Evolutionary conservation across 1,140 invertebrate species (phyloP).

Genomic region (Macrostomum lignano): DNA sequence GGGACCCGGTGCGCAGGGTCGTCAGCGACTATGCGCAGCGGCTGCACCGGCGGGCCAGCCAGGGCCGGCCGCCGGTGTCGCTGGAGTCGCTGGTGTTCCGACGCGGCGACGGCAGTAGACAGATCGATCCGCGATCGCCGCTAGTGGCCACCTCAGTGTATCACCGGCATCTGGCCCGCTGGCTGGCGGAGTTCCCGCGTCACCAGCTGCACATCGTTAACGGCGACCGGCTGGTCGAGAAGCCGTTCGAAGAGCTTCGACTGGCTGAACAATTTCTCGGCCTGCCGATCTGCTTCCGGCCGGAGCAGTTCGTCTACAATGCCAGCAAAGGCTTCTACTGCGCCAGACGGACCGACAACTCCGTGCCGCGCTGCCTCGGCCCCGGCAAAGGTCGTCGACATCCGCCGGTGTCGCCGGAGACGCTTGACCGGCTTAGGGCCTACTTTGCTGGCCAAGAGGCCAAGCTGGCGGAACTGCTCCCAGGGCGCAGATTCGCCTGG

Average conservation of each 20-base stretch:
- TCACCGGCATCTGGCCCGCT: slow-evolving; percentile 43
- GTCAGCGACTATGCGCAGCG: slow-evolving; percentile 62
- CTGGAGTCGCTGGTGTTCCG: too few relatives aligned
- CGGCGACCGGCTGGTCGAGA: slow-evolving; percentile 49
- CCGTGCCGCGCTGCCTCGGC: slow-evolving; percentile 18
- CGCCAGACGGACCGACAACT: not conserved
- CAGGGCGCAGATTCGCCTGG: too few relatives aligned
- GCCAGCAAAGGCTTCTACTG: too few relatives aligned
- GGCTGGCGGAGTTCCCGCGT: slow-evolving; percentile 50
- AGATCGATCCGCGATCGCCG: slow-evolving; percentile 41
- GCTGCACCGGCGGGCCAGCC: slow-evolving; percentile 8
- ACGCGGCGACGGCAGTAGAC: too few relatives aligned
- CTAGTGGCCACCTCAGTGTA: slow-evolving; percentile 70
- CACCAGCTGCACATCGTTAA: slow-evolving; percentile 53
- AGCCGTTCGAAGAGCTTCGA: slow-evolving; percentile 55
- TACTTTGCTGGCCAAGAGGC: slow-evolving; percentile 24
- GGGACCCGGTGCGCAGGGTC: slow-evolving; percentile 59
- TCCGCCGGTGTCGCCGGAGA: slow-evolving; percentile 16
- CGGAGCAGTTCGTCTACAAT: not conserved
- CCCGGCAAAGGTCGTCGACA: slow-evolving; percentile 26
- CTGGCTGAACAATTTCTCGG: slow-evolving; percentile 55
- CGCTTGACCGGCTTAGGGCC: slow-evolving; percentile 16
- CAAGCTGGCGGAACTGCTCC: too few relatives aligned
- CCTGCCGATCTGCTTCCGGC: slow-evolving; percentile 36
- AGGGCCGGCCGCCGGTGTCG: too few relatives aligned